Evolutionary conservation across 1,140 invertebrate species (phyloP), one percentile per base, ranked within the genome.

Genomic region (Panagrolaimus sp.): DNA sequence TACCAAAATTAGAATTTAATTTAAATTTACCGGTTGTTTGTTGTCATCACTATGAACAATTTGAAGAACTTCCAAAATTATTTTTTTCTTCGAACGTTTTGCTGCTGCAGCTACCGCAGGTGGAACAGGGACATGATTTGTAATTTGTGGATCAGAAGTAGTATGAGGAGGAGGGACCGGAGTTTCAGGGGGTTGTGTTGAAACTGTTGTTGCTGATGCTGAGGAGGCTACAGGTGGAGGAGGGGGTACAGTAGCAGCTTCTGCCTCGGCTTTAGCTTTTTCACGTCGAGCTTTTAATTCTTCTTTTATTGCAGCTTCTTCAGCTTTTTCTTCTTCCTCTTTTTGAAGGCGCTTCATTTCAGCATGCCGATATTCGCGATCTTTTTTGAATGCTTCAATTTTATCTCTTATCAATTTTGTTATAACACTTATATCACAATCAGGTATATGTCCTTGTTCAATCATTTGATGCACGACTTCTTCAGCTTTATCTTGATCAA

Each of bases 391-490:
- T 13, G 67, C 75, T 23, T 82, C 81, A 43, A 78, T 78, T 63
- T 82, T 82, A 62, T 82, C 80, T 61, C 76, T 79, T 57, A 82
- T 83, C 20, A 82, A 48, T 65, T 82, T 82, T 9, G 73, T 82
- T 20, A 82, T 83, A 71, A 79, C 77, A 42, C 62, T 51, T 9
- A 68, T 82, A 44, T 82, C 80, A 20, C 74, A 74, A 68, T 83
- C 79, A 14, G 81, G 81, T 23, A 82, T 83, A 93, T 98, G 95
- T 85, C 96, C 95, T 79, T 91, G 89, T 65, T 93, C 92, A 67
- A 98, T 78, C 94, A 98, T 96, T 85, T 96, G 95, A 79, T 90
- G 89, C 57, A 93, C 92, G 68, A 98, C 91, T 82, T 93, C 91
- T 80, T 98, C 92, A 71, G 92, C 91, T 82, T 93, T 90, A 84